These are phyloP conservation scores for Apteryx mantelli DNA, from an alignment of 2,113 vertebrate genomes.

Conservation along the genomic window DNA sequence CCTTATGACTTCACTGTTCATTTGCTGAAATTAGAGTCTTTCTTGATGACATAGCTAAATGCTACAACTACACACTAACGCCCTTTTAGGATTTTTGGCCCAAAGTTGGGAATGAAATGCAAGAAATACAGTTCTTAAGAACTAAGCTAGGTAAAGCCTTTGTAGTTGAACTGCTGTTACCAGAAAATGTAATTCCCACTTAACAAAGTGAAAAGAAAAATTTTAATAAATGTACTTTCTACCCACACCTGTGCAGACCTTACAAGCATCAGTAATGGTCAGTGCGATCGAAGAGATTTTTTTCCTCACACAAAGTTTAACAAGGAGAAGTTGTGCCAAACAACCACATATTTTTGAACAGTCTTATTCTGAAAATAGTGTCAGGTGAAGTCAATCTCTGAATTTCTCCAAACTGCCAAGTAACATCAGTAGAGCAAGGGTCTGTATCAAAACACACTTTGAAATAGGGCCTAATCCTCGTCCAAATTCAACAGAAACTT, in stretches of 20 bases:
- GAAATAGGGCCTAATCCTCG: neutral
- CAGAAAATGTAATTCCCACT: neutral
- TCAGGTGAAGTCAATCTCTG: neutral
- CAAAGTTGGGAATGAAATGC: neutral
- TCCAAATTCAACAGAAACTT: neutral
- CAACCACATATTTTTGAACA: accelerated
- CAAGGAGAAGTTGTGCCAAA: neutral
- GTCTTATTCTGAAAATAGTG: neutral
- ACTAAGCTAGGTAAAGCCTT: neutral
- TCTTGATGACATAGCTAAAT: neutral
- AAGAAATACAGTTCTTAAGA: neutral
- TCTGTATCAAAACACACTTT: neutral
- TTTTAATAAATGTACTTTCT: neutral
- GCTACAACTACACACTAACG: neutral
- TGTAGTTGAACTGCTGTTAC: neutral
- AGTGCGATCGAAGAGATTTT: neutral
- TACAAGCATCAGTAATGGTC: neutral
- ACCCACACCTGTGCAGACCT: neutral
- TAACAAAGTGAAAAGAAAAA: neutral
- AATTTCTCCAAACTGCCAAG: neutral
- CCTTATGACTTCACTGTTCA: accelerated
- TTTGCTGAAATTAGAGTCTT: neutral
- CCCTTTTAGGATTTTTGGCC: neutral
- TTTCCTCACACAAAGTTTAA: neutral
- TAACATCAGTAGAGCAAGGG: neutral